Base-by-base conservation (phyloP, 2,888 invertebrate species). In the Trichopoda pennipes region DNA sequence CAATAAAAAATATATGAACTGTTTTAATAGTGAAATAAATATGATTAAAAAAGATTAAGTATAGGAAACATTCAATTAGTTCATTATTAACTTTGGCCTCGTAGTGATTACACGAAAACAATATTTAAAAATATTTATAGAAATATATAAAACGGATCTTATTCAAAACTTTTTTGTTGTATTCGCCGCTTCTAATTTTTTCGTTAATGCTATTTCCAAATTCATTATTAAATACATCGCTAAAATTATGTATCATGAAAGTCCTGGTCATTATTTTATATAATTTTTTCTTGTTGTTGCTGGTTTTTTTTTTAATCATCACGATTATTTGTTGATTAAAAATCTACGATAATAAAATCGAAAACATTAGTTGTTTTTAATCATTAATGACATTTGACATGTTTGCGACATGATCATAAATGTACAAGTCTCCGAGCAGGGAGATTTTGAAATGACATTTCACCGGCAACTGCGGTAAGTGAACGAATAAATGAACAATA, bases 321-420 rank as follows among this genome's bases (percentile, higher is more conserved):
- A 85, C 84, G 85, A 84, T 85, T 85, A 78, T 80, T 80, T 63
- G 77, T n/a, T 84, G 83, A 85, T 80, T 73, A 55, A 83, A 83
- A 83, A 68, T 85, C 81, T 69, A 76, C 82, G 84, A 85, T 85
- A 85, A 81, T 80, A 85, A 85, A 85, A 84, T 81, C 70, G 80
- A 84, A 85, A 84, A 82, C 75, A 79, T 82, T 79, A 66, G 75
- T 58, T 66, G 78, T 74, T 82, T 82, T 82, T 76, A 82, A 82
- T 82, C 79, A 82, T 79, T 79, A 79, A 72, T 82, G 82, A 82
- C 82, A 82, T 82, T 82, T 82, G 82, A 79, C 82, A 82, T 78
- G 44, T 78, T 81, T 81, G 69, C 55, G 44, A 60, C 75, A 75
- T 81, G 68, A 69, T 77, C 70, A 77, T 73, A 77, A 76, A 73